A percentile compares a stretch with the other conserved stretches of the same genome.
Evolutionary conservation across 1,140 invertebrate species (phyloP).

Genomic region (Riptortus pedestris): DNA sequence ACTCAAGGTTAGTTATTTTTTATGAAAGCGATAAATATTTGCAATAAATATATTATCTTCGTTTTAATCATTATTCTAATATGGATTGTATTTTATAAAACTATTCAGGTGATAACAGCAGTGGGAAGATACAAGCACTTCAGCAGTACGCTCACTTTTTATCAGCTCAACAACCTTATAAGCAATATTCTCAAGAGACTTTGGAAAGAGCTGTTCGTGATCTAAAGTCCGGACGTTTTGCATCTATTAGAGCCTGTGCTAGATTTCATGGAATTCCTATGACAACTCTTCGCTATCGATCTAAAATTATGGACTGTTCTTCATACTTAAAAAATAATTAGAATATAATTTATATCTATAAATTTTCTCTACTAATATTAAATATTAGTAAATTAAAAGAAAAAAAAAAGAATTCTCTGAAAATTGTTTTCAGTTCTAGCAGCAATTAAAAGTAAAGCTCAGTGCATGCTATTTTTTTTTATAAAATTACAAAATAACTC

Average conservation of each 20-base stretch:
- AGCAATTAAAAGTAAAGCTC: too few relatives aligned
- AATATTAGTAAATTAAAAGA: neutral
- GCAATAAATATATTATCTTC: too few relatives aligned
- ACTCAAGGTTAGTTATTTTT: neutral
- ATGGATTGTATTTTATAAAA: too few relatives aligned
- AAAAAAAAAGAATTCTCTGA: too few relatives aligned
- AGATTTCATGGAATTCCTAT: slow-evolving; percentile 31
- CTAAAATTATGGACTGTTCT: slow-evolving; percentile 25
- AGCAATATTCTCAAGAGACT: slow-evolving; percentile 29
- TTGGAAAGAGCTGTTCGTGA: slow-evolving; percentile 30
- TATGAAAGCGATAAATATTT: neutral
- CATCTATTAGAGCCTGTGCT: slow-evolving; percentile 31
- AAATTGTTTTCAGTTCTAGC: too few relatives aligned
- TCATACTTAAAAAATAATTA: neutral
- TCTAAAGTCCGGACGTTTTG: slow-evolving; percentile 28
- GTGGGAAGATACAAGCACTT: slow-evolving; percentile 4
- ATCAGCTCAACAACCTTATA: slow-evolving; percentile 12
- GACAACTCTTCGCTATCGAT: slow-evolving; percentile 31
- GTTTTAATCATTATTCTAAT: too few relatives aligned
- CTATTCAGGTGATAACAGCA: neutral
- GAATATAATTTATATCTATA: too few relatives aligned
- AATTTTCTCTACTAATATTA: neutral
- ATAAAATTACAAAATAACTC: too few relatives aligned
- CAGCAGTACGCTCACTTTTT: slow-evolving; percentile 18
- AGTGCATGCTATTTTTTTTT: too few relatives aligned